Conservation (phyloP, 2,888 invertebrate genomes). For the Dinocampus coccinellae region DNA sequence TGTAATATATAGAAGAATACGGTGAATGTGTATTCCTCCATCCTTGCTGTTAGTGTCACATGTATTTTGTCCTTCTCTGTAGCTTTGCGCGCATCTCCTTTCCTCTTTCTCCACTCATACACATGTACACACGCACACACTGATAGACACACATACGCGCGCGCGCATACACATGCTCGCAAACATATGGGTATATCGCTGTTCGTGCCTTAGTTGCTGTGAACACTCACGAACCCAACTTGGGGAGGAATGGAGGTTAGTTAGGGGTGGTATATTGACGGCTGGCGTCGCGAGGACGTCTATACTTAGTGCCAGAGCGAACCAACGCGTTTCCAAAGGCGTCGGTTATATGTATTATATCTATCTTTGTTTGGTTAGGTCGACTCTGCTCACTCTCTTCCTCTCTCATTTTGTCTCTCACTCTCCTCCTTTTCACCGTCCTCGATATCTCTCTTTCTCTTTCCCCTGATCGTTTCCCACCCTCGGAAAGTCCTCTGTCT, state of each 20-base stretch:
- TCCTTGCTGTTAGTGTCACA: constrained; percentile 1
- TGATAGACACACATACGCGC: too few species aligned
- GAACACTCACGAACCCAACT: constrained; percentile 41
- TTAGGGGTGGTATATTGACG: constrained; percentile 69
- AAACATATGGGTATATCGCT: not conserved
- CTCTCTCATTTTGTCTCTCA: not conserved
- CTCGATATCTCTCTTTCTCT: constrained; percentile 44
- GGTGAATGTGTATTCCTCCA: not conserved
- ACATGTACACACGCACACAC: too few species aligned
- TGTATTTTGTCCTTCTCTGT: constrained; percentile 10
- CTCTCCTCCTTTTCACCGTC: too few species aligned
- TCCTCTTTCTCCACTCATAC: too few species aligned
- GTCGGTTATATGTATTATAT: constrained; percentile 40
- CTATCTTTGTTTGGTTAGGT: not conserved
- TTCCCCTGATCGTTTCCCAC: not conserved
- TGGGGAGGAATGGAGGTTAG: constrained; percentile 59
- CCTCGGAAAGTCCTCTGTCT: constrained; percentile 28
- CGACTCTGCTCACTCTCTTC: not conserved
- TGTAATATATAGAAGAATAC: constrained; percentile 3
- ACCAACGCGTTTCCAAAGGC: constrained; percentile 64
- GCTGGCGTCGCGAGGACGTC: constrained; percentile 69
- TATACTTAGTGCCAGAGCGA: constrained; percentile 67
- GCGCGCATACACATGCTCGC: too few species aligned
- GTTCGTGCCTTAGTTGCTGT: not conserved
- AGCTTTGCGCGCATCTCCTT: constrained; percentile 3